Evolutionary conservation across 1,140 invertebrate species (phyloP).

Genomic region (Anagrus nilaparvatae): DNA sequence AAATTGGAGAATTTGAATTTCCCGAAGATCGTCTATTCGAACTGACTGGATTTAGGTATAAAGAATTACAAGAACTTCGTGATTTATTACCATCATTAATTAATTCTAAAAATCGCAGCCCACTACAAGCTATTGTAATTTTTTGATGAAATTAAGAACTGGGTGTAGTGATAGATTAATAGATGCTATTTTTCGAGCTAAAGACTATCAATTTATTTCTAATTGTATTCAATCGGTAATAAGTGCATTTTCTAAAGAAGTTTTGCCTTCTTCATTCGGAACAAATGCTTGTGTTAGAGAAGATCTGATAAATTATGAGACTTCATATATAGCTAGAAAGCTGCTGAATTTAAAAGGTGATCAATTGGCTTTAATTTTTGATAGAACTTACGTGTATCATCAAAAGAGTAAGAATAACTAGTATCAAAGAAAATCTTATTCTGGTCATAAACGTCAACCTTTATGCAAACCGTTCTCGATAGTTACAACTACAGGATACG

Average conservation of each 20-base stretch:
- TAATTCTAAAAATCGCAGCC: slow-evolving; percentile 9
- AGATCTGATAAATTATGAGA: slow-evolving; percentile 14
- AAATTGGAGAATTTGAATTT: slow-evolving; percentile 9
- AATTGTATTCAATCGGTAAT: slow-evolving; percentile 9
- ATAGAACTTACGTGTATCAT: slow-evolving; percentile 18
- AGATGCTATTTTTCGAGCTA: slow-evolving; percentile 11
- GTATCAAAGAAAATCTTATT: slow-evolving; percentile 20
- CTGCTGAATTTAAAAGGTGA: slow-evolving; percentile 7
- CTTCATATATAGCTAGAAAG: slow-evolving; percentile 10
- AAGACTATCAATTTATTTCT: slow-evolving; percentile 12
- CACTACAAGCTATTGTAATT: slow-evolving; percentile 14
- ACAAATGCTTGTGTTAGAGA: slow-evolving; percentile 8
- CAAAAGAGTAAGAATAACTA: slow-evolving; percentile 21
- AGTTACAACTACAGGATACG: slow-evolving; percentile 20
- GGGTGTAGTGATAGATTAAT: slow-evolving; percentile 15
- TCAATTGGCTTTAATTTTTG: slow-evolving; percentile 15
- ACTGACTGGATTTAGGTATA: slow-evolving; percentile 13
- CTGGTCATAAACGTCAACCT: slow-evolving; percentile 17
- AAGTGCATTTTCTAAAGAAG: slow-evolving; percentile 14
- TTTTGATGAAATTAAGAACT: slow-evolving; percentile 16
- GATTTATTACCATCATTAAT: slow-evolving; percentile 12
- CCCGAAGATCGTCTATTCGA: slow-evolving; percentile 1
- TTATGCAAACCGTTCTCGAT: slow-evolving; percentile 22
- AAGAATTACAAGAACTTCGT: slow-evolving; percentile 12
- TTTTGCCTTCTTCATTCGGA: slow-evolving; percentile 13